These are phyloP conservation scores for Nemotelus nigrinus DNA, from an alignment of 2,888 invertebrate species.

Conservation along the genomic window DNA sequence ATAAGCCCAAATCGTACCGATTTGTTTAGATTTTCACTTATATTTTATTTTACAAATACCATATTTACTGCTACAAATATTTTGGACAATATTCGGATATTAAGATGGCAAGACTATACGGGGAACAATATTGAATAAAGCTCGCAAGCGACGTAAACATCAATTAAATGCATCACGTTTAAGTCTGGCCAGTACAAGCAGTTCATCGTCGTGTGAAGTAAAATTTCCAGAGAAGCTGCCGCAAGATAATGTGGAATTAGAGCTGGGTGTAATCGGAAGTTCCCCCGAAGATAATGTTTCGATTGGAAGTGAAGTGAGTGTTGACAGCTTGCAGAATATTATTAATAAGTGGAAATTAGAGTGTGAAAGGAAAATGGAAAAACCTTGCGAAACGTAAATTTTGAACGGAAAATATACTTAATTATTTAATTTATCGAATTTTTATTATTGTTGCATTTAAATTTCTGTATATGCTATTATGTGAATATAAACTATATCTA, in stretches of 20 bases:
- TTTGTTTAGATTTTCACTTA: conserved; percentile 20
- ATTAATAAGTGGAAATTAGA: conserved; percentile 36
- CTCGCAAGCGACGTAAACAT: not conserved
- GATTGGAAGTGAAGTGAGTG: conserved; percentile 14
- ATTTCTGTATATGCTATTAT: too few species aligned
- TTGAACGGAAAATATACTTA: conserved; percentile 12
- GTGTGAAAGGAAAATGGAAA: conserved; percentile 23
- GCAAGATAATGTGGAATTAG: conserved; percentile 48
- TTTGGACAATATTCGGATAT: not conserved
- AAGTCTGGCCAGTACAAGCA: conserved; percentile 40
- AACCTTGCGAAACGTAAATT: conserved; percentile 4
- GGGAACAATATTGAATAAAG: conserved; percentile 36
- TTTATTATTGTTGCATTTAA: not conserved
- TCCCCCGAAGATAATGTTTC: conserved; percentile 16
- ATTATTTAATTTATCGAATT: not conserved
- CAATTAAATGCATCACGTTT: conserved; percentile 32
- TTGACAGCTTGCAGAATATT: conserved; percentile 33
- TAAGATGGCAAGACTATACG: not conserved
- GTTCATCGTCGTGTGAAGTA: conserved; percentile 2
- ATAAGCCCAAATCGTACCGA: conserved; percentile 19
- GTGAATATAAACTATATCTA: too few species aligned
- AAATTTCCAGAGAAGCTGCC: conserved; percentile 47
- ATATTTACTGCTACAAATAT: not conserved
- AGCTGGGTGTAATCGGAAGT: conserved; percentile 39
- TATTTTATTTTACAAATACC: conserved; percentile 6